Conservation (phyloP, 2,113 vertebrate species). For the Trachemys scripta region DNA sequence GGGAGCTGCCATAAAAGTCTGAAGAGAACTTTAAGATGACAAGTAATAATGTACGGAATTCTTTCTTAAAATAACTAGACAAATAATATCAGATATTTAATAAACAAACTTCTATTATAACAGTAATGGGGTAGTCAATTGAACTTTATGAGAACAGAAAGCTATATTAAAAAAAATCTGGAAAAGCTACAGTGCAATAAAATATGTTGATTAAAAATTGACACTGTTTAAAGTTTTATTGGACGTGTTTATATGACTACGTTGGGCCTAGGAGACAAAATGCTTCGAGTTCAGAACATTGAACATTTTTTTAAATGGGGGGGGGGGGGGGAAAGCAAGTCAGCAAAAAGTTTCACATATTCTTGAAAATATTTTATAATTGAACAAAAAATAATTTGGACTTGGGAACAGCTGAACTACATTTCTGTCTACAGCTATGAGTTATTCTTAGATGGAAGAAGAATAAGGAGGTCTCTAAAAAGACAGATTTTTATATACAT, state of each 20-base stretch:
- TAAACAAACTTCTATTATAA: background rate
- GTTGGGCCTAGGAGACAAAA: too few species aligned
- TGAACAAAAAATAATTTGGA: background rate
- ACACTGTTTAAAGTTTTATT: background rate
- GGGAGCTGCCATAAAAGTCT: too few species aligned
- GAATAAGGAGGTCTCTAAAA: background rate
- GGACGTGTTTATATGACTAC: background rate
- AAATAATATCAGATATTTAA: background rate
- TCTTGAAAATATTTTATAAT: too few species aligned
- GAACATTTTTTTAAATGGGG: background rate
- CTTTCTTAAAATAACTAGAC: background rate
- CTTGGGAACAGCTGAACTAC: background rate
- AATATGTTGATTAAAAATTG: background rate
- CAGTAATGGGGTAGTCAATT: background rate
- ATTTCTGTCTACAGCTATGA: background rate
- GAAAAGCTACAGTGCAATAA: background rate
- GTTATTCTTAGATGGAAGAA: constrained; percentile 19
- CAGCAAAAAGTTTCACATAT: background rate
- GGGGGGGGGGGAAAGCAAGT: background rate
- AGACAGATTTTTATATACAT: background rate
- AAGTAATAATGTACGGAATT: background rate
- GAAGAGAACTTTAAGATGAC: background rate
- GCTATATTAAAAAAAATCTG: background rate
- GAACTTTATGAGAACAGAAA: background rate
- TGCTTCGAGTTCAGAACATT: too few species aligned